A percentile compares a stretch with the other conserved stretches of the same genome.
These are phyloP conservation scores for Diabrotica undecimpunctata DNA, from an alignment of 1,140 invertebrate genomes.

Conservation along the genomic window DNA sequence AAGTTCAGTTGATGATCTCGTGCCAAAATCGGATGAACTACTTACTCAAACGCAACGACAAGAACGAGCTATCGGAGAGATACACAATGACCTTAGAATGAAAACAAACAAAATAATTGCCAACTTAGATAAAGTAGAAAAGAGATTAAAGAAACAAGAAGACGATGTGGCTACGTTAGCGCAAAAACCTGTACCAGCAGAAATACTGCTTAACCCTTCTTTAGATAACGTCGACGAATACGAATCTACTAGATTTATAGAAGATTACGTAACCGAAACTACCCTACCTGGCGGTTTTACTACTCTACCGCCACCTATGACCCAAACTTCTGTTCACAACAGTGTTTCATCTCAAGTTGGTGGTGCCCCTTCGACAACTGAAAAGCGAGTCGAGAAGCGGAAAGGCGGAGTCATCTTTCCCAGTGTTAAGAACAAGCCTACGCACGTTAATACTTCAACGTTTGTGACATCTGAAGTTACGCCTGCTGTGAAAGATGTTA, in stretches of 20 bases:
- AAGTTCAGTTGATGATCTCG: conserved; percentile 75
- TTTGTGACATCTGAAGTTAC: conserved; percentile 70
- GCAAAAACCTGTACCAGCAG: conserved; percentile 66
- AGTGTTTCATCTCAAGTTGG: conserved; percentile 31
- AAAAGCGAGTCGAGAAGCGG: conserved; percentile 51
- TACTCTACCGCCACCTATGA: conserved; percentile 42
- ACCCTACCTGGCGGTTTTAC: conserved; percentile 42
- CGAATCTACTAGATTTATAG: conserved; percentile 53
- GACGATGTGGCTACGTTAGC: conserved; percentile 70
- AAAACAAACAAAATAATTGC: conserved; percentile 85
- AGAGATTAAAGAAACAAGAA: conserved; percentile 76
- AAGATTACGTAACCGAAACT: conserved; percentile 38
- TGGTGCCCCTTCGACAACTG: conserved; percentile 47
- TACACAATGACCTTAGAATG: conserved; percentile 74
- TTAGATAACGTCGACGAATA: conserved; percentile 74
- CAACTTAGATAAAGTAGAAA: conserved; percentile 81
- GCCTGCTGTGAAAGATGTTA: conserved; percentile 72
- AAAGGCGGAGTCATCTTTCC: conserved; percentile 84
- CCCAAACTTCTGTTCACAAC: conserved; percentile 41
- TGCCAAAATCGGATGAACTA: conserved; percentile 81
- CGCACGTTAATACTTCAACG: conserved; percentile 69
- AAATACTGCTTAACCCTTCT: conserved; percentile 68
- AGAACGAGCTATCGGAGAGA: conserved; percentile 81
- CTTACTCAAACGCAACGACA: conserved; percentile 81
- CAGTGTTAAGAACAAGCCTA: conserved; percentile 85